These are phyloP conservation scores for Craniophora ligustri DNA, from an alignment of 2,888 invertebrate genomes.

Conservation along the genomic window DNA sequence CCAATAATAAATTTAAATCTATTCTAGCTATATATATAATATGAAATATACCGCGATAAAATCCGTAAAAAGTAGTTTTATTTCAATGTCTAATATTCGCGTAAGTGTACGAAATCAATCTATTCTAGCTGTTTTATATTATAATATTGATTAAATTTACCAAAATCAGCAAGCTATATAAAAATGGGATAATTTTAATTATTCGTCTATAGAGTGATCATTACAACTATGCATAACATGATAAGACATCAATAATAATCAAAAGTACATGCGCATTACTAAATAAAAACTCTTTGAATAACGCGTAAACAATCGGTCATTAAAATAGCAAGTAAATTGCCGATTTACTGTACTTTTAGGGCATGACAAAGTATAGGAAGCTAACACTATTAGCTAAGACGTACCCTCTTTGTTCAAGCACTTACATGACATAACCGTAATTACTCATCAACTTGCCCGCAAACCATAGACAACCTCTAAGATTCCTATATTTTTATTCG, in stretches of 20 bases:
- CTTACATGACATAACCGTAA: slow-evolving; percentile 57
- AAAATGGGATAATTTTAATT: too few species aligned
- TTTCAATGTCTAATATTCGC: too few species aligned
- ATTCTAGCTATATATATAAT: too few species aligned
- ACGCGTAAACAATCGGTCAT: slow-evolving; percentile 41
- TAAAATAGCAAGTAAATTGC: slow-evolving; percentile 28
- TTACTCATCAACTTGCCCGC: slow-evolving; percentile 46
- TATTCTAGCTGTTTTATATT: too few species aligned
- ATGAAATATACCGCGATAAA: too few species aligned
- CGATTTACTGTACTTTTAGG: slow-evolving; percentile 43
- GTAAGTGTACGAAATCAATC: too few species aligned
- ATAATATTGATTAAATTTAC: too few species aligned
- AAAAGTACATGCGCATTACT: neutral
- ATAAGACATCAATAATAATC: neutral
- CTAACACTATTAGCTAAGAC: slow-evolving; percentile 44
- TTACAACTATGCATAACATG: neutral
- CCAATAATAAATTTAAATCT: too few species aligned
- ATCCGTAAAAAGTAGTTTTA: too few species aligned
- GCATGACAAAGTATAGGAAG: slow-evolving; percentile 51
- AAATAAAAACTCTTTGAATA: slow-evolving; percentile 20
- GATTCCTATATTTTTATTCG: slow-evolving; percentile 43
- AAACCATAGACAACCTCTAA: slow-evolving; percentile 45
- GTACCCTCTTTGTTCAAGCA: slow-evolving; percentile 53
- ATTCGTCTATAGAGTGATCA: too few species aligned
- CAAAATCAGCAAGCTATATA: too few species aligned